Conservation (phyloP, 2,113 vertebrate species). For the Petroica traversi region DNA sequence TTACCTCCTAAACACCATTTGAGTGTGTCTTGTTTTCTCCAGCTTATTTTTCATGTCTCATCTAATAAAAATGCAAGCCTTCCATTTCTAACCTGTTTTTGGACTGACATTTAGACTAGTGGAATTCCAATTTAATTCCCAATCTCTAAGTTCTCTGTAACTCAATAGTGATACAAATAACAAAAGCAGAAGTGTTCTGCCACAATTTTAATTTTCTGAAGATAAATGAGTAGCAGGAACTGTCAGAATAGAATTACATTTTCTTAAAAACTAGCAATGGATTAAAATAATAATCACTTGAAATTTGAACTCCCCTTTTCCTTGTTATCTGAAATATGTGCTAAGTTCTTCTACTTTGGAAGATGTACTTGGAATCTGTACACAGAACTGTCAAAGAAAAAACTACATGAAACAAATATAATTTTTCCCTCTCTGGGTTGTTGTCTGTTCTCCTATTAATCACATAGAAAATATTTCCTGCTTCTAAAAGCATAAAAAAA, state of each 20-base stretch:
- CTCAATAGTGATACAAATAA: neutral
- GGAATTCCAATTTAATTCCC: neutral
- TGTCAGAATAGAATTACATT: neutral
- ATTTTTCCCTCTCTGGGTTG: neutral
- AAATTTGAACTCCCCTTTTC: neutral
- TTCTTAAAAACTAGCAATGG: neutral
- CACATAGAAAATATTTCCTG: neutral
- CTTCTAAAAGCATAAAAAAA: neutral
- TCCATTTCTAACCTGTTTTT: neutral
- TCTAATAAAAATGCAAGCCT: neutral
- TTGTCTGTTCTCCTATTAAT: neutral
- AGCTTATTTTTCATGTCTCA: neutral
- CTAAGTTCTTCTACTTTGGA: neutral
- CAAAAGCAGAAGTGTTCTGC: accelerated
- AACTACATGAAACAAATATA: neutral
- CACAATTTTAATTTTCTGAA: neutral
- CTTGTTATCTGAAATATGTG: neutral
- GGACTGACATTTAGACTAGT: neutral
- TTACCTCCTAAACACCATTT: neutral
- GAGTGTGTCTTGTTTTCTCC: too few species aligned
- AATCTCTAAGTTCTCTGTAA: neutral
- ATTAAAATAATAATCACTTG: neutral
- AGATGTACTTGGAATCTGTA: neutral
- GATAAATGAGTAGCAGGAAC: neutral
- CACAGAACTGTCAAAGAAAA: neutral